A percentile compares a stretch with the other conserved stretches of the same genome.
phyloP scores from a whole-genome alignment of 2,888 invertebrate genomes.

The Nomada flava region DNA sequence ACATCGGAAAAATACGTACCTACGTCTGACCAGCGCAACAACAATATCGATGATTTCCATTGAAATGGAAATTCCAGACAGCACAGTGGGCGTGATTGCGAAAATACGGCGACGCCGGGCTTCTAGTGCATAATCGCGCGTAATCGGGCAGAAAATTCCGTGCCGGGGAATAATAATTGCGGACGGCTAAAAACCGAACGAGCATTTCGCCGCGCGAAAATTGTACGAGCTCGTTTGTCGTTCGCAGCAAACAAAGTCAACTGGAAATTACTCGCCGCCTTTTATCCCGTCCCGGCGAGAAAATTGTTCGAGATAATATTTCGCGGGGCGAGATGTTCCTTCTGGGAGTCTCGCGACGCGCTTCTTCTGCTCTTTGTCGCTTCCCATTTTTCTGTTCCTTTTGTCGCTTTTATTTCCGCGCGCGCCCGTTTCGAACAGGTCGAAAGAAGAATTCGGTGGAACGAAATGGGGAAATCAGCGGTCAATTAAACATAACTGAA shows the following conservation, averaged over 20 bases:
- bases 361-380: not conserved
- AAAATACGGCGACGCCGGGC: slow-evolving; percentile 52
- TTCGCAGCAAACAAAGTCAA: not conserved
- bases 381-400: no score
- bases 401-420: no score
- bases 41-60: slow-evolving; percentile 74
- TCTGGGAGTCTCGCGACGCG: not conserved
- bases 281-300: not conserved
- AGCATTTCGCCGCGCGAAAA: slow-evolving; percentile 3
- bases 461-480: no score
- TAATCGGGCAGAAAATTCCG: slow-evolving; percentile 61
- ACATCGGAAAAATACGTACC: slow-evolving; percentile 49
- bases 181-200: slow-evolving; percentile 12
- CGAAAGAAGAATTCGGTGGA: not conserved
- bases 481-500: not conserved
- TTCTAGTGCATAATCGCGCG: slow-evolving; percentile 41
- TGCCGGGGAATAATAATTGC: slow-evolving; percentile 23
- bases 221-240: slow-evolving; percentile 3
- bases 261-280: slow-evolving; percentile 16
- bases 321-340: not conserved
- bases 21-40: slow-evolving; percentile 43
- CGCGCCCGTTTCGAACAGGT: not conserved
- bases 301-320: not conserved
- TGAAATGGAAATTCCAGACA: slow-evolving; percentile 63
- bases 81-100: slow-evolving; percentile 57